A percentile compares a stretch with the other conserved stretches of the same genome.
phyloP scores from a whole-genome alignment of 2,113 vertebrate genomes.

The Sterna hirundo region DNA sequence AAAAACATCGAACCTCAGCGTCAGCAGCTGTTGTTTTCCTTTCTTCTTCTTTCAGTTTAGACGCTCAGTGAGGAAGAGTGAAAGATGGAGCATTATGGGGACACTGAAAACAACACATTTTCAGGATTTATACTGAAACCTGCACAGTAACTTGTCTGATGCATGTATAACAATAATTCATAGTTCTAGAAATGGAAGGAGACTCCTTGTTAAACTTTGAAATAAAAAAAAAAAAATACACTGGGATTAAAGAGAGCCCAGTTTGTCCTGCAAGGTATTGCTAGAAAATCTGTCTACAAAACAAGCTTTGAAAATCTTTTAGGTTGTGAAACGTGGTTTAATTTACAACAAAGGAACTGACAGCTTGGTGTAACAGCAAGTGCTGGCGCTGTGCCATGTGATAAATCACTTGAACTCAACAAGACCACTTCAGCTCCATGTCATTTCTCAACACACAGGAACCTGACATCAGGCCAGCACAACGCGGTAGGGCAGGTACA shows the following conservation, averaged over 20 bases:
- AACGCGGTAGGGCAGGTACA: neutral
- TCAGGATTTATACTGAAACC: neutral
- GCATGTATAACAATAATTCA: neutral
- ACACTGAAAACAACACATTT: neutral
- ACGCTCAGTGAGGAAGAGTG: neutral
- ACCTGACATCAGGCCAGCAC: neutral
- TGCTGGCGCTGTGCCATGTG: neutral
- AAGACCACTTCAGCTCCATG: slow-evolving; percentile 22
- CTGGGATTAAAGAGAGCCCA: neutral
- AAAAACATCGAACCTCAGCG: neutral
- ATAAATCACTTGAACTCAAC: slow-evolving; percentile 33
- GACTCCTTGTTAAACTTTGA: neutral
- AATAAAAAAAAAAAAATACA: slow-evolving; percentile 31
- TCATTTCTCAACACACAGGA: slow-evolving; percentile 25
- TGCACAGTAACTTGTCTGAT: neutral
- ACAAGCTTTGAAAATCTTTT: slow-evolving; percentile 23
- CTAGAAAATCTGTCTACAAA: slow-evolving; percentile 17
- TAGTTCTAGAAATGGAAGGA: slow-evolving; percentile 12
- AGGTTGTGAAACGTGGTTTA: neutral
- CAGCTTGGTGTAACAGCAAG: neutral
- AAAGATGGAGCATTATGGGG: neutral
- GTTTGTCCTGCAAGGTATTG: neutral
- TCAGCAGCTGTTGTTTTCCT: neutral
- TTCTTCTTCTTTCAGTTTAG: neutral
- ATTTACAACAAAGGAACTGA: slow-evolving; percentile 45